Conservation (phyloP, 2,888 invertebrate genomes). For the Strigamia maritima region DNA sequence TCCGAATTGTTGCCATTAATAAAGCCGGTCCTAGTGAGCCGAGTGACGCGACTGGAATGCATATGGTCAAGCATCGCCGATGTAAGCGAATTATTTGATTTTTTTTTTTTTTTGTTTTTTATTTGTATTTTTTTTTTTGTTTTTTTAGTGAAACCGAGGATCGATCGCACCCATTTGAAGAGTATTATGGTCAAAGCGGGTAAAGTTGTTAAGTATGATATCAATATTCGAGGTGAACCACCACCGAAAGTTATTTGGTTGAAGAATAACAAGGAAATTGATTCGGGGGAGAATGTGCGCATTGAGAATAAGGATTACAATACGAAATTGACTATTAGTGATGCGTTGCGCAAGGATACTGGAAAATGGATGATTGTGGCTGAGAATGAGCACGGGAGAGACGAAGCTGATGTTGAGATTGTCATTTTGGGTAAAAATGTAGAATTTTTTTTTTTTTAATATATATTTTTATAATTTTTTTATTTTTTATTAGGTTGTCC, state of each 20-base stretch:
- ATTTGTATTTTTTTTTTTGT: no score
- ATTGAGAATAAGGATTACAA: constrained; percentile 89
- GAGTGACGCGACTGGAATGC: constrained; percentile 80
- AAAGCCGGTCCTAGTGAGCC: constrained; percentile 89
- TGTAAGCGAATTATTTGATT: no score
- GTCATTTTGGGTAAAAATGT: no score
- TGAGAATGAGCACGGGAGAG: constrained; percentile 88
- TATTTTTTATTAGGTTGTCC: constrained; percentile 83
- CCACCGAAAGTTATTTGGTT: constrained; percentile 66
- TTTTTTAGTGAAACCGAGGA: constrained; percentile 56
- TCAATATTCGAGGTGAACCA: constrained; percentile 55
- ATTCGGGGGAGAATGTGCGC: constrained; percentile 67
- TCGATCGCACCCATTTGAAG: constrained; percentile 52
- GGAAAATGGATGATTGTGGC: constrained; percentile 88
- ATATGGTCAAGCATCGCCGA: constrained; percentile 80
- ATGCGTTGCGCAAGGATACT: constrained; percentile 76
- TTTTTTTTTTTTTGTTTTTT: no score
- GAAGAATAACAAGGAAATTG: constrained; percentile 65
- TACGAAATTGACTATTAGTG: constrained; percentile 78
- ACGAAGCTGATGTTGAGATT: constrained; percentile 83
- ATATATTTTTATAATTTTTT: constrained; percentile 87
- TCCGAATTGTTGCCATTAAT: constrained; percentile 84
- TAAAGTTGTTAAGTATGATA: constrained; percentile 51
- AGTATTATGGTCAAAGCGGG: constrained; percentile 52
- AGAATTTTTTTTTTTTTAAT: no score